These are phyloP conservation scores for Trachythela sp. DNA, from an alignment of 64 coral and sea anemone species.

Conservation along the genomic window DNA sequence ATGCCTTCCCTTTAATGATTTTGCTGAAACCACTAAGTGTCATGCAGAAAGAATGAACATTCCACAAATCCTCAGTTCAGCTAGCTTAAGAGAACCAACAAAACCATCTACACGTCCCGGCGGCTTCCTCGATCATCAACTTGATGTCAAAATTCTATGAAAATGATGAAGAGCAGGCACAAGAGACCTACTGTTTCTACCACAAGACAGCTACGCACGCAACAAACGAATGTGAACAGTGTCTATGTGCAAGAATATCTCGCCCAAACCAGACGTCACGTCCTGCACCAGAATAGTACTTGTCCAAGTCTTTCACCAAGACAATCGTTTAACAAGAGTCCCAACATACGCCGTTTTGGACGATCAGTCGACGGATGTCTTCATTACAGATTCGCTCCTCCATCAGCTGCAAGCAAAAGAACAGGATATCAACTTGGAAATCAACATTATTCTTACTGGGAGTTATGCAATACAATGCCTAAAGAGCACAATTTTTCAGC, in stretches of 20 bases:
- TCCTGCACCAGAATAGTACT: slow-evolving; percentile 31
- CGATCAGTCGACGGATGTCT: slow-evolving; percentile 30
- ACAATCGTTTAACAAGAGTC: not conserved
- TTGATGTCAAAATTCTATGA: too few relatives aligned
- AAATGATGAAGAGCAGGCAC: not conserved
- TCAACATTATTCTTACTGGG: too few relatives aligned
- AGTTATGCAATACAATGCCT: too few relatives aligned
- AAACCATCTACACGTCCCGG: too few relatives aligned
- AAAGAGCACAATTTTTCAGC: too few relatives aligned
- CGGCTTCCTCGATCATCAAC: too few relatives aligned
- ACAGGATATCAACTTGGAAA: slow-evolving; percentile 17
- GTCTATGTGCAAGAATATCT: slow-evolving; percentile 1
- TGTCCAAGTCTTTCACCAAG: slow-evolving; percentile 48
- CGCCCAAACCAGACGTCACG: slow-evolving; percentile 15
- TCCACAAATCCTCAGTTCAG: not conserved
- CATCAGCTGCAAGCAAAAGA: slow-evolving; percentile 1
- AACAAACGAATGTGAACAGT: slow-evolving; percentile 51
- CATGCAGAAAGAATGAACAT: slow-evolving; percentile 58
- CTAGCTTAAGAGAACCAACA: too few relatives aligned
- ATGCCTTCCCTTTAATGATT: slow-evolving; percentile 49
- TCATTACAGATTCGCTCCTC: slow-evolving; percentile 28
- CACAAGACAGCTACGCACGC: slow-evolving; percentile 45
- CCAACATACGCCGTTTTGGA: slow-evolving; percentile 25
- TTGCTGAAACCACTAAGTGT: slow-evolving; percentile 27
- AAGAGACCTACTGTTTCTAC: slow-evolving; percentile 46